Conservation (phyloP, 2,113 vertebrate species). For the Capra hircus region DNA sequence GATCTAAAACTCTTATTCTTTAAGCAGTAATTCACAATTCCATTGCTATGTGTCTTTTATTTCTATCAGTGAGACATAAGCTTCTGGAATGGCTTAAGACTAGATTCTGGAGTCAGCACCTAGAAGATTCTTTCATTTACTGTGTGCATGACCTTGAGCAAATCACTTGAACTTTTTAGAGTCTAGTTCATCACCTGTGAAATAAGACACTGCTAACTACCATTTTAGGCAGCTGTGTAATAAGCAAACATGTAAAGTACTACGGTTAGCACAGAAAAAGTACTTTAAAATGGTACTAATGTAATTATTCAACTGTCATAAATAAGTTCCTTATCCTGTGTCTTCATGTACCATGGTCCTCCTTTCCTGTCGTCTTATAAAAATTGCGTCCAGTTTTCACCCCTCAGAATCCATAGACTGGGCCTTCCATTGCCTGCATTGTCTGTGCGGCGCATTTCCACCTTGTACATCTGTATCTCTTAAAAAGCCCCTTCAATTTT, state of each 20-base stretch:
- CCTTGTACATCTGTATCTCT: background rate
- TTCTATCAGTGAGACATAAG: background rate
- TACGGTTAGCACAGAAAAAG: background rate
- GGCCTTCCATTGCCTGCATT: background rate
- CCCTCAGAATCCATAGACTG: background rate
- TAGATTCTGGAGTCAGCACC: background rate
- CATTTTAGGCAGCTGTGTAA: background rate
- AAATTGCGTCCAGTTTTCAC: background rate
- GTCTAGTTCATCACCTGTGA: background rate
- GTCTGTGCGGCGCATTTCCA: background rate
- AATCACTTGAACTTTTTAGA: background rate
- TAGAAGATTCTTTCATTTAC: background rate
- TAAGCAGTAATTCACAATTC: background rate
- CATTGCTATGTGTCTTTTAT: background rate
- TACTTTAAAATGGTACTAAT: background rate
- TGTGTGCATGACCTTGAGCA: background rate
- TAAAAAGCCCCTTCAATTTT: background rate
- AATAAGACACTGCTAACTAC: background rate
- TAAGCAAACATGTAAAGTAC: background rate
- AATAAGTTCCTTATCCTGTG: background rate
- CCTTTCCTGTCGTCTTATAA: background rate
- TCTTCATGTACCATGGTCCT: background rate
- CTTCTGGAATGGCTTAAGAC: background rate
- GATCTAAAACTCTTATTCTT: background rate
- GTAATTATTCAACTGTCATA: background rate